phyloP scores from a whole-genome alignment of 2,888 invertebrate species.

The Hirtodrosophila duncani region DNA sequence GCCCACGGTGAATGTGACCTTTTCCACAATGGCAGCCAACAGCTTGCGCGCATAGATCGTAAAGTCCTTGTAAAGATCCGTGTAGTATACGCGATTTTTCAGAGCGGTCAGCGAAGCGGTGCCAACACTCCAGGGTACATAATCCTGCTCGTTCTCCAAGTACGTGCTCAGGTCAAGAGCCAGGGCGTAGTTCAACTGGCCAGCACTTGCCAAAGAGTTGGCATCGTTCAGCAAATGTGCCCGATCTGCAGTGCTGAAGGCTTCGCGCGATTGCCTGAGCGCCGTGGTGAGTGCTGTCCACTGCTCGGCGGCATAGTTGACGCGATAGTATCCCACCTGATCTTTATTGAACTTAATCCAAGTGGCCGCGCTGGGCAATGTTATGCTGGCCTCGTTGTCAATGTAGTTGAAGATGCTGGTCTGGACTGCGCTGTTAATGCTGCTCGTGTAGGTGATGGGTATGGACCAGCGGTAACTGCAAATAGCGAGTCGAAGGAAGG shows the following conservation, averaged over 20 bases:
- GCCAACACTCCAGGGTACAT: conserved; percentile 88
- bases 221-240: conserved; percentile 90
- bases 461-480: conserved; percentile 92
- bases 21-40: conserved; percentile 81
- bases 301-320: conserved; percentile 86
- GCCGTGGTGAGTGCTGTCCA: conserved; percentile 81
- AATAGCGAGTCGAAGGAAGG: conserved; percentile 27
- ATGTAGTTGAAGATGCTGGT: conserved; percentile 75
- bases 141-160: conserved; percentile 83
- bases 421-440: conserved; percentile 76
- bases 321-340: conserved; percentile 92
- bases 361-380: conserved; percentile 77
- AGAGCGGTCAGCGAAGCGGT: conserved; percentile 79
- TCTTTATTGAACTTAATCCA: conserved; percentile 93
- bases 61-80: conserved; percentile 79
- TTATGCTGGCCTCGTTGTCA: conserved; percentile 78
- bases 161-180: conserved; percentile 86
- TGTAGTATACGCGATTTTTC: conserved; percentile 80
- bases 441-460: conserved; percentile 87
- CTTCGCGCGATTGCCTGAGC: conserved; percentile 64
- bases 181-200: conserved; percentile 82
- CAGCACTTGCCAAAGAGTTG: conserved; percentile 88
- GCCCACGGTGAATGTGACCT: conserved; percentile 82
- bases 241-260: conserved; percentile 84
- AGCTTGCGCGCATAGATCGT: conserved; percentile 82